A percentile compares a stretch with the other conserved stretches of the same genome.
Conservation (phyloP, 2,113 vertebrate species). For the Chitala chitala region DNA sequence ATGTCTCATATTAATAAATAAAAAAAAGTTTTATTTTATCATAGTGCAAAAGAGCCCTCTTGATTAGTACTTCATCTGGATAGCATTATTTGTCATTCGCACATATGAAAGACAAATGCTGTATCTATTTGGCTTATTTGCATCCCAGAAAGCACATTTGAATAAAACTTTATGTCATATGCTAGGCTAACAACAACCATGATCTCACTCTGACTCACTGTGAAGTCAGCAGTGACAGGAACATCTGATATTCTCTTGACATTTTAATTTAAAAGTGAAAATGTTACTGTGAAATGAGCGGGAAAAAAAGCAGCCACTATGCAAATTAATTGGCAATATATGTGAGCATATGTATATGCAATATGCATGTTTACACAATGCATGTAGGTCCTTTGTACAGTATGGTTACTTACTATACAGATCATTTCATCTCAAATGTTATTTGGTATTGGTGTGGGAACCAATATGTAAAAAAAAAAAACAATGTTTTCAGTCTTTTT, state of each 20-base stretch:
- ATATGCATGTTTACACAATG: neutral
- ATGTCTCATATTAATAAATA: too few relatives aligned
- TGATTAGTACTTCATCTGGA: too few relatives aligned
- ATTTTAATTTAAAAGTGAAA: slow-evolving; percentile 5
- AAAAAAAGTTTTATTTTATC: too few relatives aligned
- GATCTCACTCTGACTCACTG: slow-evolving; percentile 2
- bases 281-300: slow-evolving; percentile 1
- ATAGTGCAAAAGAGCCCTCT: too few relatives aligned
- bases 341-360: neutral
- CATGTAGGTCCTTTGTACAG: too few relatives aligned
- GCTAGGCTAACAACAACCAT: neutral
- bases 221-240: neutral
- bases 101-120: neutral
- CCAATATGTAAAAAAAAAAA: neutral
- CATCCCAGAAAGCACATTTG: neutral
- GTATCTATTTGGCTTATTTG: neutral
- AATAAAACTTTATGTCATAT: neutral
- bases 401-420: neutral
- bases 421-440: neutral
- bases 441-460: neutral
- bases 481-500: too few relatives aligned
- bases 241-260: slow-evolving; percentile 6
- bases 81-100: neutral
- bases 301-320: neutral
- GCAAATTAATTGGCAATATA: neutral